Base-by-base conservation (phyloP, 2,797 vertebrate genomes). In the Pampus argenteus region DNA sequence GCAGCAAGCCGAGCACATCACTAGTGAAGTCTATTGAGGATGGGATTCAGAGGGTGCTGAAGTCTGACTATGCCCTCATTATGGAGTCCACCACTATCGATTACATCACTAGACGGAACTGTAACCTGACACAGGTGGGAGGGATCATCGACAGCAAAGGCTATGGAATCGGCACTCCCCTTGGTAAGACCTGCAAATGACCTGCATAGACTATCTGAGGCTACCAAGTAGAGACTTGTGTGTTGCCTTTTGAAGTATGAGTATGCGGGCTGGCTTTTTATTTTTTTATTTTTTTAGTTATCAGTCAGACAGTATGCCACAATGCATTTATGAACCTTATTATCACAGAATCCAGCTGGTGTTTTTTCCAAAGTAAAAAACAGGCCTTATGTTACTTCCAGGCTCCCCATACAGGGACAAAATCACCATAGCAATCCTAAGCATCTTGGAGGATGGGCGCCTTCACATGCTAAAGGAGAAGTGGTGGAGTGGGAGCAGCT, bases 51-150 rank as follows among this genome's bases (percentile, higher is more conserved):
- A 89, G 98, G 72, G 95, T 97, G 6, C 93, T 99, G 15, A 97
- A 96, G 0, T 97, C 98, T 0, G 97, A 99, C 83, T 99, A 99
- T 0, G 98, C 98, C 0, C 94, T 99, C 84, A 95, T 99, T 69
- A 99, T 98, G 96, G 98, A 99, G 89, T 99, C 98, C 31, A 97
- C 97, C 47, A 97, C 95, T 80, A 99, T 99, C 20, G 97, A 99
- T 81, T 99, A 99, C 71, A 93, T 98, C 92, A 99, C 96, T 0
- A 96, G 95, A 81, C 95, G 96, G 82, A 99, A 99, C 94, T 99
- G 98, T 93, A 99, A 99, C 90, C 96, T 99, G 67, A 98, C 97
- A 4, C 97, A 98, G 94, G 95, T 99, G 3, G 98, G 98, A 64
- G 98, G 98, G 28, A 93, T 97, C 86, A 98, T 99, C 6, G 98